Conservation (phyloP, 2,888 invertebrate genomes). For the Mesorhabditis spiculigera region DNA sequence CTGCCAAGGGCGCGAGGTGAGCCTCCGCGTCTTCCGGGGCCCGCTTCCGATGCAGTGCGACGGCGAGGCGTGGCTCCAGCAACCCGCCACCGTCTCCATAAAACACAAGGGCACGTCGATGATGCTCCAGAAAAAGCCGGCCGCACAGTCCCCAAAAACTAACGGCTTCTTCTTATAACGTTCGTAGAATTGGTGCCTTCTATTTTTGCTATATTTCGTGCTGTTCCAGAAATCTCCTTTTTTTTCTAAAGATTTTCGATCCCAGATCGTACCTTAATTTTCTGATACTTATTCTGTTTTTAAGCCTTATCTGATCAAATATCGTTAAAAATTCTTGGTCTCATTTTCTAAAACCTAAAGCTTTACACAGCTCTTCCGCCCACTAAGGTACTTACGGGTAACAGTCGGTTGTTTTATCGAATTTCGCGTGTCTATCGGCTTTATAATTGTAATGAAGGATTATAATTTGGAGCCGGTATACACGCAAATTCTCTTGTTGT, state of each 20-base stretch:
- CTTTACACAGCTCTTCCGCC: too few species aligned
- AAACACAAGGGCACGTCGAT: conserved; percentile 29
- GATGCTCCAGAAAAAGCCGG: conserved; percentile 24
- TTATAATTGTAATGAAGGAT: too few species aligned
- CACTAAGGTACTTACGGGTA: too few species aligned
- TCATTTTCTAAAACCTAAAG: too few species aligned
- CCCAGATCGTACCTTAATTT: neutral
- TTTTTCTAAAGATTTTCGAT: neutral
- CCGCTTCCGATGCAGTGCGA: conserved; percentile 70
- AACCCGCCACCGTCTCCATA: conserved; percentile 72
- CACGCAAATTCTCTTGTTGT: too few species aligned
- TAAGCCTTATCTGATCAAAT: too few species aligned
- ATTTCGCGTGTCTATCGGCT: too few species aligned
- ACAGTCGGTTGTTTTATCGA: too few species aligned
- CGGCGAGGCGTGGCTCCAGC: conserved; percentile 85
- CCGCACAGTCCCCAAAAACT: neutral
- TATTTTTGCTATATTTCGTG: neutral
- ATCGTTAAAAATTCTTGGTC: too few species aligned
- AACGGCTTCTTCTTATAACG: neutral
- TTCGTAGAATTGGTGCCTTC: neutral
- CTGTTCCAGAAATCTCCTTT: conserved; percentile 1
- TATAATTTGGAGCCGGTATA: too few species aligned
- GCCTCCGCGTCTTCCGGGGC: conserved; percentile 65
- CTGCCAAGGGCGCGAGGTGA: conserved; percentile 77
- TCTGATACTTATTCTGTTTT: too few species aligned